phyloP scores from a whole-genome alignment of 1,140 invertebrate genomes.

The Melipona quadrifasciata region DNA sequence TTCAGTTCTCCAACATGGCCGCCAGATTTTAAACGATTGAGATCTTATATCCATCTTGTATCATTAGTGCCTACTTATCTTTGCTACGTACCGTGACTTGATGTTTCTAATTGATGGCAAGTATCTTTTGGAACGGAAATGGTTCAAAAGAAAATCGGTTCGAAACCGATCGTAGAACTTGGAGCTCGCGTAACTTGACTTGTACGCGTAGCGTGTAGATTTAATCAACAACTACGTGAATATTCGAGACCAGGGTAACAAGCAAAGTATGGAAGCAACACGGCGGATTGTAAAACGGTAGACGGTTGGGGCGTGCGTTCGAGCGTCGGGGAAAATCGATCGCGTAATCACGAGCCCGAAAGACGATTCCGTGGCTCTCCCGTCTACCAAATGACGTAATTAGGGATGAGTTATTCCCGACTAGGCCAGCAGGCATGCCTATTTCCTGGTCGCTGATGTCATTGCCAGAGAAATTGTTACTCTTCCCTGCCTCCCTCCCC shows the following conservation, averaged over 20 bases:
- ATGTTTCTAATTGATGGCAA: neutral
- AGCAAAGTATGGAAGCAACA: neutral
- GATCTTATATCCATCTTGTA: too few species aligned
- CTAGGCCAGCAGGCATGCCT: conserved; percentile 42
- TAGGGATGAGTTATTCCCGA: conserved; percentile 53
- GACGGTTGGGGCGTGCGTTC: neutral
- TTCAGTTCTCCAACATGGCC: too few species aligned
- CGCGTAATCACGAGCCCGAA: conserved; percentile 10
- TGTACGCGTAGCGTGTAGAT: too few species aligned
- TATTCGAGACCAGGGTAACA: too few species aligned
- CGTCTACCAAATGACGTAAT: conserved; percentile 60
- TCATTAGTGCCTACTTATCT: too few species aligned
- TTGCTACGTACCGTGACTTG: neutral
- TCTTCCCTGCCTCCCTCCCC: neutral
- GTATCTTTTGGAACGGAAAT: neutral
- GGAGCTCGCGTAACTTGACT: too few species aligned
- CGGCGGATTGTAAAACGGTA: neutral
- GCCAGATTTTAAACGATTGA: too few species aligned
- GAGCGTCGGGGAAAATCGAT: conserved; percentile 20
- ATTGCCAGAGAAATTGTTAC: conserved; percentile 40
- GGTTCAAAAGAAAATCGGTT: neutral
- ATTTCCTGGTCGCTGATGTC: conserved; percentile 63
- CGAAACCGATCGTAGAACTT: neutral
- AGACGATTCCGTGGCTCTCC: conserved; percentile 1
- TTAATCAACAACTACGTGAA: neutral